Evolutionary conservation across 2,888 invertebrate species (phyloP).

Genomic region (Cecidostiba fungosa): DNA sequence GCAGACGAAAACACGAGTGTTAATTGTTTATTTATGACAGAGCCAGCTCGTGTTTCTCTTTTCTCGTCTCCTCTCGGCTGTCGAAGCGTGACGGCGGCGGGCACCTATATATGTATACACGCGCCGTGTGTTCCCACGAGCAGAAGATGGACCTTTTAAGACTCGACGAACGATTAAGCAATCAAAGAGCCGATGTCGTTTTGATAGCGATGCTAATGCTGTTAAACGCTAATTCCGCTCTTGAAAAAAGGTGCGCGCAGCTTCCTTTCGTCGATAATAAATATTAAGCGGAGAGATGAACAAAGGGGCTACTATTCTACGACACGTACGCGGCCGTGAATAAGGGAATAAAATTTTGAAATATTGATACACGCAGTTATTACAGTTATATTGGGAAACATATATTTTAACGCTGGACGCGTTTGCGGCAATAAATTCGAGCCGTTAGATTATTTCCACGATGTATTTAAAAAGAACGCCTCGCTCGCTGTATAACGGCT

Average conservation of each 20-base stretch:
- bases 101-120: no score
- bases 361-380: no score
- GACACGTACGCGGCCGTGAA: no score
- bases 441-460: conserved; percentile 35
- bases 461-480: conserved; percentile 36
- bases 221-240: conserved; percentile 58
- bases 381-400: conserved; percentile 41
- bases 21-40: conserved; percentile 62
- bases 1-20: conserved; percentile 44
- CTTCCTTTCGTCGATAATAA: neutral
- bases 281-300: neutral
- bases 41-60: neutral
- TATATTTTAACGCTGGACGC: no score
- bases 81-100: conserved; percentile 46
- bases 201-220: conserved; percentile 77
- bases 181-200: conserved; percentile 73
- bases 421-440: conserved; percentile 37
- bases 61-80: neutral
- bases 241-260: conserved; percentile 9
- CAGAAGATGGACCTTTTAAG: neutral
- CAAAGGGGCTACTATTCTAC: neutral
- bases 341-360: conserved; percentile 41
- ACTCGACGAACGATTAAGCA: conserved; percentile 71
- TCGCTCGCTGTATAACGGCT: neutral
- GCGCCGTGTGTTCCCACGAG: conserved; percentile 39